Evolutionary conservation across 2,797 vertebrate genomes (phyloP).

Genomic region (Phyllotis vaccarum): DNA sequence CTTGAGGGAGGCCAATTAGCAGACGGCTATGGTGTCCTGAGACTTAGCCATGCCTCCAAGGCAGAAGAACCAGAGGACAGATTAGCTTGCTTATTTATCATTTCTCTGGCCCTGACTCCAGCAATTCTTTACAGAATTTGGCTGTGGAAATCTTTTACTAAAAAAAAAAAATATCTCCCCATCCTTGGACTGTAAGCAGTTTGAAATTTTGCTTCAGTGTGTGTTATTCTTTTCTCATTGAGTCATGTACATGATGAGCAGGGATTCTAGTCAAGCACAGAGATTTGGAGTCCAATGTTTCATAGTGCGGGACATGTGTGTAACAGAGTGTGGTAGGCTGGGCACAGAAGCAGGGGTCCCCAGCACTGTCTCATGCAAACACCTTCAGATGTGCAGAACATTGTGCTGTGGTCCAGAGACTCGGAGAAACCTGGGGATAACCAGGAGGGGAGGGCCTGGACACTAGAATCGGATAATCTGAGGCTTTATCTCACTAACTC

Average conservation of each 20-base stretch:
- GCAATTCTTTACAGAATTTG: too few relatives aligned
- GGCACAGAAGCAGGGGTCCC: accelerated
- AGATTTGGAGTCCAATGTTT: accelerated
- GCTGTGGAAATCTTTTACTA: neutral
- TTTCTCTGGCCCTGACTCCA: neutral
- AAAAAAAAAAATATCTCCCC: neutral
- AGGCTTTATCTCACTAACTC: neutral
- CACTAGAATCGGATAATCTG: neutral
- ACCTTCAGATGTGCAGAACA: too few relatives aligned
- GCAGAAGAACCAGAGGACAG: neutral
- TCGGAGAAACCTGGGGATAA: accelerated
- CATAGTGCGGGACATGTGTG: accelerated
- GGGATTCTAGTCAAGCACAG: neutral
- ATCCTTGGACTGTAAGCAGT: neutral
- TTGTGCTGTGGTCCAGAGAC: neutral
- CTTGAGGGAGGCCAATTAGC: neutral
- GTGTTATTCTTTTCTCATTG: neutral
- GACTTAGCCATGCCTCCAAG: neutral
- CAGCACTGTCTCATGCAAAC: accelerated
- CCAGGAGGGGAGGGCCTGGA: accelerated
- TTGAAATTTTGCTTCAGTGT: neutral
- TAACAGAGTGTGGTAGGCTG: too few relatives aligned
- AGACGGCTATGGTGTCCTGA: neutral
- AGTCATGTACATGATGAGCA: accelerated
- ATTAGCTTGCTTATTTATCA: neutral